Evolutionary conservation across 2,113 vertebrate genomes (phyloP), one percentile per base, ranked within the genome.

Genomic region (Hyaena hyaena): DNA sequence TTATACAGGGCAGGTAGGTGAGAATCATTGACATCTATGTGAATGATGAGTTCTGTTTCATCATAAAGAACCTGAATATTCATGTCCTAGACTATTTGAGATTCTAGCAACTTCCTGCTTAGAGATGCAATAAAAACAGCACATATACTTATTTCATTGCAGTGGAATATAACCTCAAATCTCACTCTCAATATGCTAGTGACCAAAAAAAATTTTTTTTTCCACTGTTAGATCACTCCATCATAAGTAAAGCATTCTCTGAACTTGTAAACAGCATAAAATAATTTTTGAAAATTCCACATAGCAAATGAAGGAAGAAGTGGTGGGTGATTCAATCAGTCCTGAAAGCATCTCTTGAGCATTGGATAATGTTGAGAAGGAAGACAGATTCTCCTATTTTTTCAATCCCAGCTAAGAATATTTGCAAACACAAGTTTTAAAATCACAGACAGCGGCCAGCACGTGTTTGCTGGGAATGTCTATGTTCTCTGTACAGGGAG

Each of bases 1-100:
- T 86, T 24, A 31, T 26, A 50, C 26, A 77, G 55, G 71, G 12
- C 48, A 39, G 19, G 53, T 28, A 80, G 68, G 61, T 95, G 35
- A 89, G 26, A 68, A 21, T n/a, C 92, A 86, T n/a, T 69, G 92
- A 28, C 73, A 53, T 96, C 26, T 83, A 0, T 80, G 83, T 95
- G 86, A 98, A 23, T 82, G 82, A 96, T 80, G 89, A 92, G 61
- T 58, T 93, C 55, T 80, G 4, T 80, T 97, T 85, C 63, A 91
- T 85, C 39, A n/a, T 63, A 93, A 77, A 73, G 65, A 79, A 50
- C n/a, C 39, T 86, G 66, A 73, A 95, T 97, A 96, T 95, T 86
- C 63, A 95, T 74, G 26, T 26, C 28, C 15, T 21, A 65, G 71
- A 39, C 39, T 97, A 28, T 55, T 80, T 73, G 45, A 35, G 58